Conservation (phyloP, 1,140 invertebrate genomes). For the Dendrolimus kikuchii region DNA sequence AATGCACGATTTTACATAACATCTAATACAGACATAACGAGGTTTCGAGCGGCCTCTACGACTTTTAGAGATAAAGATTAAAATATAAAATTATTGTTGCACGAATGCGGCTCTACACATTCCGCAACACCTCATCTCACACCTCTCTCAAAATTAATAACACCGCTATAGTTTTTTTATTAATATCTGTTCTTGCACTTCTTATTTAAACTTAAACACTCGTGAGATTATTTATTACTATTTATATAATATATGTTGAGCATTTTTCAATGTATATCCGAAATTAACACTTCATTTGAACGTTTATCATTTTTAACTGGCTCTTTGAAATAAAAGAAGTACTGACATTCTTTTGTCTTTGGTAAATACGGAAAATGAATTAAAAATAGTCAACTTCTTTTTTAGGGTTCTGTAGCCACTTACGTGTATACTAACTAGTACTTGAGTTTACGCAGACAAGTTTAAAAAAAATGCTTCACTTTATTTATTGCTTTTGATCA, state of each 20-base stretch:
- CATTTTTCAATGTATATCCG: conserved; percentile 69
- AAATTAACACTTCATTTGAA: conserved; percentile 69
- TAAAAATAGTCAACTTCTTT: too few species aligned
- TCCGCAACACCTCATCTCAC: conserved; percentile 54
- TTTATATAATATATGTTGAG: conserved; percentile 72
- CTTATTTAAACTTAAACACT: conserved; percentile 69
- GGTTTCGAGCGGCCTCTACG: too few species aligned
- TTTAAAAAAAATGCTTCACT: too few species aligned
- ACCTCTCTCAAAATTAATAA: conserved; percentile 68
- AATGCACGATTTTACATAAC: too few species aligned
- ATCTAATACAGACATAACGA: too few species aligned
- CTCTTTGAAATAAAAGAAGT: background rate
- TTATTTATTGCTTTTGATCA: too few species aligned
- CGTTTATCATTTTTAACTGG: conserved; percentile 53
- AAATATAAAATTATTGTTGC: too few species aligned
- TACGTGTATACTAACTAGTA: too few species aligned
- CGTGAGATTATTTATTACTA: conserved; percentile 67
- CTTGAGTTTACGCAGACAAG: too few species aligned
- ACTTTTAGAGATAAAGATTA: too few species aligned
- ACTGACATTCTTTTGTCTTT: conserved; percentile 15
- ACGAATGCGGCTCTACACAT: conserved; percentile 22
- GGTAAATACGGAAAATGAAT: background rate
- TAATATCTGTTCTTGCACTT: conserved; percentile 65
- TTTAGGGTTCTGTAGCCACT: too few species aligned
- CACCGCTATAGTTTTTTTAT: conserved; percentile 50